Evolutionary conservation across 2,888 invertebrate species (phyloP), one percentile per base, ranked within the genome.

Genomic region (Mantis religiosa): DNA sequence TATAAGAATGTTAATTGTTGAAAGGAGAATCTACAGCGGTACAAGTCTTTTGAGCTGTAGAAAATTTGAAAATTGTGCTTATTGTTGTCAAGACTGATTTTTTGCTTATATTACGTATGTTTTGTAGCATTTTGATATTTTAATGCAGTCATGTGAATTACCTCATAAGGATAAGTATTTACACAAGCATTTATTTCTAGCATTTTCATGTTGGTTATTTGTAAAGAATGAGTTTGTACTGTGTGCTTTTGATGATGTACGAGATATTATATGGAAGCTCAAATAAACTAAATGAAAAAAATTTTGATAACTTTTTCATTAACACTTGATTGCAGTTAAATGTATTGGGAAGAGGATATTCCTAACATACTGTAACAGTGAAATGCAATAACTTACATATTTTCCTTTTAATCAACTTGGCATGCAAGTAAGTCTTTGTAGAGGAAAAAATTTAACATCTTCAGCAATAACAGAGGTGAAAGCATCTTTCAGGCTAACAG

Each of bases 31-130:
- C 54, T 54, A 30, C 28, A 87, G n/a, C 15, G 27, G 34, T 30
- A 87, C 41, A 82, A 27, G 81, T 71, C 71, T 81, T 41, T 34
- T 54, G 28, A 88, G 34, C 47, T 83, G 54, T 83, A 81, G n/a
- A 84, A 27, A 71, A 27, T 34, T 28, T 88, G 47, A 47, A 34
- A 30, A 82, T 25, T 88, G 88, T 88, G 88, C 88, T 88, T 88
- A 82, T 88, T 88, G 88, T 82, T 88, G 88, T 88, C n/a, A 88
- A 88, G 88, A 88, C 88, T 88, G 88, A 88, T 85, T 82, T 87
- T 84, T 85, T 88, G 88, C 88, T 88, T 88, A 87, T 71, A 71
- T 71, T 71, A 71, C 6, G 20, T 71, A 71, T 71, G 20, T 71
- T 71, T 20, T 71, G 54, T 71, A 71, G 54, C 54, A 71, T 71